Evolutionary conservation across 2,797 vertebrate species (phyloP).

Genomic region (Psittacula echo): DNA sequence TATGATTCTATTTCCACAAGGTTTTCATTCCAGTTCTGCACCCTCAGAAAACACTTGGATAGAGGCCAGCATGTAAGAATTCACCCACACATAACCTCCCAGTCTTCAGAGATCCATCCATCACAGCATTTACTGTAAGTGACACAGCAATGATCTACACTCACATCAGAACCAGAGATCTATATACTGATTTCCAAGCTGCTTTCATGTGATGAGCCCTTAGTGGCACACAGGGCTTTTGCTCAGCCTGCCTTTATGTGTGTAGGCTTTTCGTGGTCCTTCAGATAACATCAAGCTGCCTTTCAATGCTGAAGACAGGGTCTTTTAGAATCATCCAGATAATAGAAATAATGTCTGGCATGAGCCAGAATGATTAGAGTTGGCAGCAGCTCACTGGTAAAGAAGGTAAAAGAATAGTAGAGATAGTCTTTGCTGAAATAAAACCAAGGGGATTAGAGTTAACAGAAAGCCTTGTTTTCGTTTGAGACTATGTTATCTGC

Average conservation of each 20-base stretch:
- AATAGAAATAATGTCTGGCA: constrained; percentile 36
- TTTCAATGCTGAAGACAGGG: constrained; percentile 19
- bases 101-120: neutral
- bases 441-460: constrained; percentile 38
- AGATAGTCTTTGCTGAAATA: constrained; percentile 46
- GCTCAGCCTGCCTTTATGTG: constrained; percentile 1
- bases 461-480: constrained; percentile 52
- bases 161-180: neutral
- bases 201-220: constrained; percentile 7
- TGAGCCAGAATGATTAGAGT: constrained; percentile 41
- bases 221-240: neutral
- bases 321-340: constrained; percentile 43
- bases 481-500: constrained; percentile 59
- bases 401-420: constrained; percentile 49
- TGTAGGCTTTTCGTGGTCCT: neutral
- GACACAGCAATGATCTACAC: neutral
- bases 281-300: constrained; percentile 47
- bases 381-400: constrained; percentile 49
- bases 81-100: neutral
- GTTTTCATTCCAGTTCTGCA: neutral
- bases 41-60: neutral
- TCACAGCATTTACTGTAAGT: neutral
- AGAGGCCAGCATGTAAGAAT: neutral
- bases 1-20: neutral
- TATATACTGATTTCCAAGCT: neutral